A percentile compares a stretch with the other conserved stretches of the same genome.
phyloP scores from a whole-genome alignment of 2,888 invertebrate species.

The Tricholauxania praeusta region DNA sequence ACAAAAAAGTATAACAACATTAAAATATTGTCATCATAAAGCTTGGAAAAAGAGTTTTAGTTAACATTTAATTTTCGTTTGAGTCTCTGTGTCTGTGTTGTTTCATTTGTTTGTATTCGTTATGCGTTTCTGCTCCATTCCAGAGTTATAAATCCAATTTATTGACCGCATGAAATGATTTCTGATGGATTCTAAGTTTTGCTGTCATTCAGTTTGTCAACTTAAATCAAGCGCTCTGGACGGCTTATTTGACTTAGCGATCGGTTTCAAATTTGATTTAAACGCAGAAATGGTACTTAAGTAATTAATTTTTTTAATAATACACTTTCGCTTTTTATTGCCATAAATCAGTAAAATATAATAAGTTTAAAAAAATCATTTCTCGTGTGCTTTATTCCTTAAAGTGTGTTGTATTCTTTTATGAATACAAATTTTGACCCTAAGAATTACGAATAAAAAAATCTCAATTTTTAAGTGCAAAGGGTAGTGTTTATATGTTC shows the following conservation, averaged over 20 bases:
- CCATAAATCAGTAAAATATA: background rate
- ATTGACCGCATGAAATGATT: conserved; percentile 28
- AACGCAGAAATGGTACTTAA: background rate
- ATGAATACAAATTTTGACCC: too few relatives aligned
- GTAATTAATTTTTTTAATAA: background rate
- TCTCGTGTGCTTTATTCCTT: too few relatives aligned
- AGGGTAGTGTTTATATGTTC: conserved; percentile 37
- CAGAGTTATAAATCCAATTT: conserved; percentile 21
- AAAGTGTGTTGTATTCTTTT: too few relatives aligned
- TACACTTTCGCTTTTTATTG: background rate
- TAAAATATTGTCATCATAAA: too few relatives aligned
- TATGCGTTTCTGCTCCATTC: conserved; percentile 14
- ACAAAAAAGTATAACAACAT: too few relatives aligned
- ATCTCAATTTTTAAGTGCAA: too few relatives aligned
- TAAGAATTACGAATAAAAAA: too few relatives aligned
- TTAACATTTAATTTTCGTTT: too few relatives aligned
- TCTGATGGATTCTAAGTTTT: conserved; percentile 14
- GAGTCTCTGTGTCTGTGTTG: background rate
- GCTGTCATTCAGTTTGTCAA: conserved; percentile 36
- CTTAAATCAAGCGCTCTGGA: conserved; percentile 31
- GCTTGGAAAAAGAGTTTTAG: too few relatives aligned
- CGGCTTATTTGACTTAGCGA: conserved; percentile 14
- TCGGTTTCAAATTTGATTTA: background rate
- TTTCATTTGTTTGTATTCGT: background rate
- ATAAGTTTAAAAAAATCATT: too few relatives aligned